Conservation (phyloP, 1,140 invertebrate species). For the Drosophila micromelanica region DNA sequence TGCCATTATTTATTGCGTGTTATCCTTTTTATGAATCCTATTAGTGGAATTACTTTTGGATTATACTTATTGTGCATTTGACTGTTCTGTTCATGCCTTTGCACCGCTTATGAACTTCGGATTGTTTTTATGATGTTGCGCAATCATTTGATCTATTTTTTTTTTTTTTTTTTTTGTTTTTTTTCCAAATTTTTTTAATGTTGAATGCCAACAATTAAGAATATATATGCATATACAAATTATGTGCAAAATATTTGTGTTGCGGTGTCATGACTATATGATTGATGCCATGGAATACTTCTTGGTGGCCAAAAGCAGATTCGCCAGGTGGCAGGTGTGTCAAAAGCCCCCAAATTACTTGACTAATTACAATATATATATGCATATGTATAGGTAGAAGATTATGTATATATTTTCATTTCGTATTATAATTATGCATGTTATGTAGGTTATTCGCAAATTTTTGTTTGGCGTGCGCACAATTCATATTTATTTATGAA, state of each 20-base stretch:
- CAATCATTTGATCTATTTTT: constrained; percentile 11
- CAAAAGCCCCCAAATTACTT: constrained; percentile 42
- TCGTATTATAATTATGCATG: too few species aligned
- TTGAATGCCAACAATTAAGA: not conserved
- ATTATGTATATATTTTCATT: too few species aligned
- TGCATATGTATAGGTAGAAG: too few species aligned
- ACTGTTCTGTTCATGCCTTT: not conserved
- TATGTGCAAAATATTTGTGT: not conserved
- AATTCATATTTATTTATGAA: constrained; percentile 44
- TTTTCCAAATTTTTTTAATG: not conserved
- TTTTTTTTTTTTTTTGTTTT: too few species aligned
- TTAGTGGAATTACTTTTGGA: constrained; percentile 79
- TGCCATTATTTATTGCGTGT: constrained; percentile 80
- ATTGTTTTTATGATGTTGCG: constrained; percentile 15
- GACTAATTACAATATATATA: constrained; percentile 52
- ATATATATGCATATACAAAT: constrained; percentile 31
- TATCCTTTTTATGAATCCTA: constrained; percentile 82
- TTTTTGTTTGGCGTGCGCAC: not conserved
- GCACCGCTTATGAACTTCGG: constrained; percentile 5
- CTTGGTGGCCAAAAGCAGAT: too few species aligned
- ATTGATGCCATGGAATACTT: constrained; percentile 49
- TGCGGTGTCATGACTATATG: constrained; percentile 30
- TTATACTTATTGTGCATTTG: constrained; percentile 25
- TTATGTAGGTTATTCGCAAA: constrained; percentile 11
- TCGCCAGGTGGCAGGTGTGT: constrained; percentile 48